Evolutionary conservation across 2,888 invertebrate species (phyloP).

Genomic region (Odontomyia ornata): DNA sequence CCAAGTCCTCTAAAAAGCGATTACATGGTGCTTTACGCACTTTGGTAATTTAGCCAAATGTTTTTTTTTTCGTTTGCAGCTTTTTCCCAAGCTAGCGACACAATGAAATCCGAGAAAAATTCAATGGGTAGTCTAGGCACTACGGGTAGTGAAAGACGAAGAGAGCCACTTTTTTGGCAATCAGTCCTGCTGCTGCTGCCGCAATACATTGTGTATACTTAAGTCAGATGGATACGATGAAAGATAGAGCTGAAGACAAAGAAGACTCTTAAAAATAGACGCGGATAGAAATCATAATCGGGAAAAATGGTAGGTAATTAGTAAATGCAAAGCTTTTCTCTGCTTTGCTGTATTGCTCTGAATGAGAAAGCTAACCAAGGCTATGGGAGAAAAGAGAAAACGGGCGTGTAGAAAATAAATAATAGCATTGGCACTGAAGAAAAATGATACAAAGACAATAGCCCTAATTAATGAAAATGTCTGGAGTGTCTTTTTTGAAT

Average conservation of each 20-base stretch:
- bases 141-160: background rate
- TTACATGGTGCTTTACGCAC: constrained; percentile 44
- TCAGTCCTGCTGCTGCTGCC: no score
- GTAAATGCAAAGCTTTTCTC: constrained; percentile 2
- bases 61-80: constrained; percentile 23
- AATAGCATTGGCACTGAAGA: no score
- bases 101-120: constrained; percentile 24
- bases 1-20: constrained; percentile 27
- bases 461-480: no score
- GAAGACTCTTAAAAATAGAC: background rate
- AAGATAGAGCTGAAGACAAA: background rate
- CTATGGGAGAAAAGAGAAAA: background rate
- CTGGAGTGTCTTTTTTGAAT: no score
- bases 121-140: background rate
- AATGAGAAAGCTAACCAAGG: background rate
- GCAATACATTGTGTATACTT: background rate
- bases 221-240: background rate
- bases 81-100: background rate
- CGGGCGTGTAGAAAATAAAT: background rate
- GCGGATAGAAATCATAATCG: constrained; percentile 16
- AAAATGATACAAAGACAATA: no score
- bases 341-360: no score
- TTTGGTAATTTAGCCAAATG: constrained; percentile 38
- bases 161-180: no score
- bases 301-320: constrained; percentile 37